These are phyloP conservation scores for Oenanthe melanoleuca DNA, from an alignment of 2,113 vertebrate genomes.

Conservation along the genomic window DNA sequence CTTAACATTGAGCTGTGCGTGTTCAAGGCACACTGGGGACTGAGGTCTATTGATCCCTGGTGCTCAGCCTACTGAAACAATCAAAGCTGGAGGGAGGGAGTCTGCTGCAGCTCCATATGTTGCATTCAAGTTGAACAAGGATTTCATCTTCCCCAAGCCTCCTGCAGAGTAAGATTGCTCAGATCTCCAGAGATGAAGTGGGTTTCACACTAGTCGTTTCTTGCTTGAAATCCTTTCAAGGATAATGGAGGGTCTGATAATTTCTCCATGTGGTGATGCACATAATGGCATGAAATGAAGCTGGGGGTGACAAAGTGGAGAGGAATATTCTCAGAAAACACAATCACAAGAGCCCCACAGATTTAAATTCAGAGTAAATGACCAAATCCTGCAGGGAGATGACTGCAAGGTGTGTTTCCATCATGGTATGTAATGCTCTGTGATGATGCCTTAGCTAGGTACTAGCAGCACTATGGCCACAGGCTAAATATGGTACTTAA, in stretches of 20 bases:
- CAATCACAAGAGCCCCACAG: not conserved
- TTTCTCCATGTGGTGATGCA: not conserved
- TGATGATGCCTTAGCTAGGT: not conserved
- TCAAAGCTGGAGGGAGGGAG: not conserved
- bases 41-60: conserved; percentile 4
- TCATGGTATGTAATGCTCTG: not conserved
- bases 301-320: not conserved
- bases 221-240: conserved; percentile 7
- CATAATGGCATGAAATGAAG: not conserved
- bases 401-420: not conserved
- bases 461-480: not conserved
- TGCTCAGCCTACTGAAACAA: not conserved
- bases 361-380: not conserved
- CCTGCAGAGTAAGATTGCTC: conserved; percentile 34
- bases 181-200: conserved; percentile 8
- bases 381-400: not conserved
- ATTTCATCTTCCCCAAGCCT: not conserved
- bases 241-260: not conserved
- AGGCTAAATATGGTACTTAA: not conserved
- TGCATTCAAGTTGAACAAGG: not conserved
- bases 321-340: not conserved
- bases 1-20: not conserved
- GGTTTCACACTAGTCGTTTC: not conserved
- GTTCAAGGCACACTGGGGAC: not conserved
- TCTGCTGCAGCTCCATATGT: not conserved